Evolutionary conservation across 1,140 invertebrate genomes (phyloP).

Genomic region (Drosophila ohnishii): DNA sequence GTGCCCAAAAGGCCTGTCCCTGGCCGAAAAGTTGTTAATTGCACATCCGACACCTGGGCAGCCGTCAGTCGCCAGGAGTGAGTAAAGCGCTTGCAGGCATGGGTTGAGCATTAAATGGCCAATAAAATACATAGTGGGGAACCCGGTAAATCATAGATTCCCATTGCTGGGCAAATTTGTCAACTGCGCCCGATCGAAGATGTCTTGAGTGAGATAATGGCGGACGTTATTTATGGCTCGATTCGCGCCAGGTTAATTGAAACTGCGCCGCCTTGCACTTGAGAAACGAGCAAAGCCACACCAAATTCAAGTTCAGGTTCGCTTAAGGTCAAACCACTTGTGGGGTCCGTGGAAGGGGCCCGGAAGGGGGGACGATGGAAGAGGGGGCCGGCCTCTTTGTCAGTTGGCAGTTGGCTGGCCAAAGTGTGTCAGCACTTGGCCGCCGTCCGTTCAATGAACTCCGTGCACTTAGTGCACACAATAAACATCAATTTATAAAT

Average conservation of each 20-base stretch:
- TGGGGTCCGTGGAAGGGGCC: slow-evolving; percentile 49
- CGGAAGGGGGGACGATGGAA: background rate
- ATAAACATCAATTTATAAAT: slow-evolving; percentile 75
- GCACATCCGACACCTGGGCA: slow-evolving; percentile 46
- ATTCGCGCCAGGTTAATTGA: slow-evolving; percentile 33
- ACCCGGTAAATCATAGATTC: slow-evolving; percentile 40
- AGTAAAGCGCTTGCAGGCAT: background rate
- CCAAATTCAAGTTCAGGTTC: slow-evolving; percentile 68
- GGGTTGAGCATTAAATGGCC: slow-evolving; percentile 9
- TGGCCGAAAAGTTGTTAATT: slow-evolving; percentile 57
- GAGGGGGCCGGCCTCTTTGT: slow-evolving; percentile 46
- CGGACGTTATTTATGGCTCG: slow-evolving; percentile 29
- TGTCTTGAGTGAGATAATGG: slow-evolving; percentile 32
- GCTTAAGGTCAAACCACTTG: slow-evolving; percentile 78
- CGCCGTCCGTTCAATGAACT: slow-evolving; percentile 67
- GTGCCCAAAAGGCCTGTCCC: slow-evolving; percentile 14
- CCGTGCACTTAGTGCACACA: slow-evolving; percentile 68
- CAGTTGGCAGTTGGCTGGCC: slow-evolving; percentile 53
- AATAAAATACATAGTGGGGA: slow-evolving; percentile 8
- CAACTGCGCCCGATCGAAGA: slow-evolving; percentile 17
- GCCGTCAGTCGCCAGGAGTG: slow-evolving; percentile 6
- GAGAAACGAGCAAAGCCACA: slow-evolving; percentile 41
- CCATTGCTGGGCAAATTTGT: slow-evolving; percentile 38
- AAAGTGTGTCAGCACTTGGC: slow-evolving; percentile 76
- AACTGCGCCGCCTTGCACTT: slow-evolving; percentile 52